phyloP scores from a whole-genome alignment of 1,140 invertebrate species.

The Saccostrea glomerata region DNA sequence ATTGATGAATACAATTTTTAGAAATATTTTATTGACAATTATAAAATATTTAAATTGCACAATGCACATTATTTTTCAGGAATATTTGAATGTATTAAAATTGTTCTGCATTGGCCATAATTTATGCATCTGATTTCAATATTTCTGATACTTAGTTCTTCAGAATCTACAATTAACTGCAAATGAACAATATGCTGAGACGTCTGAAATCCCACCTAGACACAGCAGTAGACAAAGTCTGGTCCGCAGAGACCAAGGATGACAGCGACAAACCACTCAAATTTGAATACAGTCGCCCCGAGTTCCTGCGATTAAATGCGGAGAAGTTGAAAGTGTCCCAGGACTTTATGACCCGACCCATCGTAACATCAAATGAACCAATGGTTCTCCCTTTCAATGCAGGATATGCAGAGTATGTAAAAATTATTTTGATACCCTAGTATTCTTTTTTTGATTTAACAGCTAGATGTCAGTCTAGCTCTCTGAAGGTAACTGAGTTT shows the following conservation, averaged over 20 bases:
- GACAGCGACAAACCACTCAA: not conserved
- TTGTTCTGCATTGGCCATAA: no score
- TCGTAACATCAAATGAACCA: not conserved
- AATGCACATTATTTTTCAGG: no score
- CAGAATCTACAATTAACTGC: not conserved
- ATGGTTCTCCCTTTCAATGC: conserved; percentile 14
- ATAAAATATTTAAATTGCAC: no score
- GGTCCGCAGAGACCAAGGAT: not conserved
- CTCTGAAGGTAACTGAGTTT: no score
- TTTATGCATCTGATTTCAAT: no score
- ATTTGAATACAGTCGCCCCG: conserved; percentile 22
- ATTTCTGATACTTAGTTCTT: no score
- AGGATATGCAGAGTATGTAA: conserved; percentile 42
- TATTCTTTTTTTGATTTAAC: no score
- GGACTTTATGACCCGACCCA: conserved; percentile 33
- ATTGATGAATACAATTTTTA: no score
- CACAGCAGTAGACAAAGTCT: not conserved
- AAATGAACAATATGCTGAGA: conserved; percentile 7
- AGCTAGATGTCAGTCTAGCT: no score
- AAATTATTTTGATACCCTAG: not conserved
- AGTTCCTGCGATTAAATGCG: conserved; percentile 4
- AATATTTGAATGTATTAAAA: no score
- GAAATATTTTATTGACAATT: no score
- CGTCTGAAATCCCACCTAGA: not conserved
- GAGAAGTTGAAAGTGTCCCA: conserved; percentile 31